Percentiles rank a stretch among this genome's conserved stretches.
Conservation (phyloP, 2,888 invertebrate species). For the Chrysotoxum bicinctum region DNA sequence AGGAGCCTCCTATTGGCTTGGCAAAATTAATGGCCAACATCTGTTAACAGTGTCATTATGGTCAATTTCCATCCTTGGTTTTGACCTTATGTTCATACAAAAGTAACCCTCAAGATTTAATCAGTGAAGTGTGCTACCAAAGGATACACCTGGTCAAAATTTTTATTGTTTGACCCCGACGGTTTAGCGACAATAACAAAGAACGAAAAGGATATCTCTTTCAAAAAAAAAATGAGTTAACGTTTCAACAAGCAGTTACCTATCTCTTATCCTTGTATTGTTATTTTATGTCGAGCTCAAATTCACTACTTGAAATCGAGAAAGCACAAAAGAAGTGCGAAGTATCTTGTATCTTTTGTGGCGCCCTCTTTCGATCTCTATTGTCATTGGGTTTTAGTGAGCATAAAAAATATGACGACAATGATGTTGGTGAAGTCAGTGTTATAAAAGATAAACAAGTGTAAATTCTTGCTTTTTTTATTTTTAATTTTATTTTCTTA, state of each 20-base stretch:
- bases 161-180: background rate
- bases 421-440: conserved; percentile 49
- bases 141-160: background rate
- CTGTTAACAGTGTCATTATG: conserved; percentile 64
- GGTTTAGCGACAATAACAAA: background rate
- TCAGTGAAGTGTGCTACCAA: conserved; percentile 42
- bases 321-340: conserved; percentile 52
- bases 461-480: conserved; percentile 48
- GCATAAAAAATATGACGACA: conserved; percentile 23
- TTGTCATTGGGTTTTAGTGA: conserved; percentile 15
- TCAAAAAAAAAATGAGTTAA: conserved; percentile 61
- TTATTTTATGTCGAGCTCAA: conserved; percentile 51
- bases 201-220: conserved; percentile 40
- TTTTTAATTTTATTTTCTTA: conserved; percentile 47
- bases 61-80: conserved; percentile 41
- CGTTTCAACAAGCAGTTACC: conserved; percentile 49
- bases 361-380: conserved; percentile 22
- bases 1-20: conserved; percentile 6
- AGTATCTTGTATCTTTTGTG: conserved; percentile 62
- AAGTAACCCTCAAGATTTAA: conserved; percentile 22
- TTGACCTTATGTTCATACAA: conserved; percentile 50
- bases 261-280: conserved; percentile 57
- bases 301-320: conserved; percentile 53
- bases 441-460: conserved; percentile 70
- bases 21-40: conserved; percentile 60